Evolutionary conservation across 2,888 invertebrate species (phyloP).

Genomic region (Drosophila bunnanda): DNA sequence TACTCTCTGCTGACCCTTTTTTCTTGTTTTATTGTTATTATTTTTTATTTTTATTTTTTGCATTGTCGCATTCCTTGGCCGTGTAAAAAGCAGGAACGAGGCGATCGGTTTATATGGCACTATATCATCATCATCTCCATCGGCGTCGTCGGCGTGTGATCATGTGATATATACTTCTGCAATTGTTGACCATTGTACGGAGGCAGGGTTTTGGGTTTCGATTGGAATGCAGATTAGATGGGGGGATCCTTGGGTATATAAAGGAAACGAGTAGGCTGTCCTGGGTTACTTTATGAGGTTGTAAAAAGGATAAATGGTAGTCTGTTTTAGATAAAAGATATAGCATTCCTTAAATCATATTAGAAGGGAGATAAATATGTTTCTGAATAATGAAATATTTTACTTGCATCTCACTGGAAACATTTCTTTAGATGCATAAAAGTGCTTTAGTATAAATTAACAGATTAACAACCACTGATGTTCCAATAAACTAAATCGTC

Average conservation of each 20-base stretch:
- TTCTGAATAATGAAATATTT: not conserved
- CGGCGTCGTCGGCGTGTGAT: constrained; percentile 36
- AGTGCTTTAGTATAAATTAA: not conserved
- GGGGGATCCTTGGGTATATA: constrained; percentile 1
- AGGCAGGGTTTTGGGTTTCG: constrained; percentile 28
- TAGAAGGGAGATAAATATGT: not conserved
- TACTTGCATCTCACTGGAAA: too few species aligned
- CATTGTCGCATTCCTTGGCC: constrained; percentile 49
- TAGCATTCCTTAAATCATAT: not conserved
- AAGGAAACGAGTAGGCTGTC: constrained; percentile 17
- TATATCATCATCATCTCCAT: constrained; percentile 72
- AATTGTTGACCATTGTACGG: constrained; percentile 39
- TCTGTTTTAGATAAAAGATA: not conserved
- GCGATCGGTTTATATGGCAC: constrained; percentile 57
- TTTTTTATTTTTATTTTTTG: constrained; percentile 15
- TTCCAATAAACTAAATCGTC: constrained; percentile 17
- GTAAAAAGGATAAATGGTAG: not conserved
- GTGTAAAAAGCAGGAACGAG: constrained; percentile 38
- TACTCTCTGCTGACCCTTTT: constrained; percentile 25
- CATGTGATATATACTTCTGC: constrained; percentile 38
- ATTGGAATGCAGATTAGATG: constrained; percentile 45
- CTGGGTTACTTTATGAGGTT: constrained; percentile 6
- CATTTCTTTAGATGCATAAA: not conserved
- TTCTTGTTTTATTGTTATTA: constrained; percentile 20
- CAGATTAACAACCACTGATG: constrained; percentile 7